Evolutionary conservation across 2,797 vertebrate species (phyloP), one percentile per base, ranked within the genome.

Genomic region (Chrysocyon brachyurus): DNA sequence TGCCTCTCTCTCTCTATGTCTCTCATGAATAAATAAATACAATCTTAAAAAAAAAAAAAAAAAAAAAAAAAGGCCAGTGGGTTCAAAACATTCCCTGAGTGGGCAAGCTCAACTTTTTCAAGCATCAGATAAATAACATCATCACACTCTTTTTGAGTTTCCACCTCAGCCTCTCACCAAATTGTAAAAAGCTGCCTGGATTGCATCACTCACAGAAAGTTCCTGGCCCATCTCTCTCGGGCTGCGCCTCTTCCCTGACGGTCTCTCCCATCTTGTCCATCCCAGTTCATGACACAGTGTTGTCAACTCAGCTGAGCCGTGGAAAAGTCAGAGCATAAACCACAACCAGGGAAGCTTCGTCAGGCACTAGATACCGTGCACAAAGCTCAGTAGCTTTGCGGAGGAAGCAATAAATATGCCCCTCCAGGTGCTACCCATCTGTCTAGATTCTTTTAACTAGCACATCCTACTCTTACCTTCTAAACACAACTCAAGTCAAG

Each of bases 151-250:
- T 82, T 54, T 3, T 5, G 16, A 72, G 77, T 31, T 64, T 66
- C 66, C 12, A 2, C 36, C 49, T 31, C 6, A 28, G 33, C 70
- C 63, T 63, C 63, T 88, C 14, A 52, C 33, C 40, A 46, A 88
- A 52, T 3, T 3, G 5, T 4, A 4, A 4, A 4, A 3, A 12
- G 21, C 3, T 22, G 12, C 19, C 54, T 7, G 49, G 33, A 15
- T 2, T 10, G 6, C 7, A 22, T 49, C 63, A 6, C 12, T 26
- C 1, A 7, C 7, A 10, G 64, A 14, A 0, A 33, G 24, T 17
- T 78, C 66, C 64, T 0, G 12, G 36, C 1, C 17, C 26, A 26
- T 49, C 75, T 54, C 77, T 46, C 40, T 46, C 61, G 6, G 15
- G 5, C 40, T 8, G 12, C 0, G 24, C 36, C 36, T 72, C 19